Percentiles rank a stretch among this genome's conserved stretches.
Evolutionary conservation across 2,888 invertebrate species (phyloP).

Genomic region (Diarsia mendica): DNA sequence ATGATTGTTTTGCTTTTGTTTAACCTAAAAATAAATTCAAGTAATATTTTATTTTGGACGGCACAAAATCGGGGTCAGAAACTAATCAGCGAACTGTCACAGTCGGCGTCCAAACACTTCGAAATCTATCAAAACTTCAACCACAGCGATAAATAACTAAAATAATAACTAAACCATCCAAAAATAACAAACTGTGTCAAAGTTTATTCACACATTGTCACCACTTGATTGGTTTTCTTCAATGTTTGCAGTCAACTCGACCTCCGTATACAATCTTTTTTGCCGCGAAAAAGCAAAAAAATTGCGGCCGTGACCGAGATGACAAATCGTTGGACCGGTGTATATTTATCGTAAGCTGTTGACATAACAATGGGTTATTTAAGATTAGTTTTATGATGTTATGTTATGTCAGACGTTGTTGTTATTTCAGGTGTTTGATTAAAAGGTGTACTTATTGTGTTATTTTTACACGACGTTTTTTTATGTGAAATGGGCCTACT

Average conservation of each 20-base stretch:
- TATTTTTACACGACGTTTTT: background rate
- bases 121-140: slow-evolving; percentile 6
- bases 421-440: background rate
- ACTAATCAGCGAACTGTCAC: slow-evolving; percentile 15
- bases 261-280: slow-evolving; percentile 44
- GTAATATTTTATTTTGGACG: background rate
- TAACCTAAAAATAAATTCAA: background rate
- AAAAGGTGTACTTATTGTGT: background rate
- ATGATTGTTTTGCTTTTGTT: background rate
- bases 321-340: slow-evolving; percentile 52
- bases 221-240: slow-evolving; percentile 51
- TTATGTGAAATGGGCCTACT: too few species aligned
- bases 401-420: background rate
- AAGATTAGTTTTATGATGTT: slow-evolving; percentile 18
- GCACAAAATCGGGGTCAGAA: background rate
- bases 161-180: slow-evolving; percentile 21
- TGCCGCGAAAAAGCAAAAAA: slow-evolving; percentile 56
- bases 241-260: slow-evolving; percentile 49
- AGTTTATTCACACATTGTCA: slow-evolving; percentile 43
- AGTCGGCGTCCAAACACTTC: background rate
- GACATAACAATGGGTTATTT: slow-evolving; percentile 47
- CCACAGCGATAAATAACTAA: slow-evolving; percentile 18
- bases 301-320: slow-evolving; percentile 63
- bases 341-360: slow-evolving; percentile 41
- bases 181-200: slow-evolving; percentile 38